Evolutionary conservation across 2,888 invertebrate species (phyloP).

Genomic region (Lycia hirtaria): DNA sequence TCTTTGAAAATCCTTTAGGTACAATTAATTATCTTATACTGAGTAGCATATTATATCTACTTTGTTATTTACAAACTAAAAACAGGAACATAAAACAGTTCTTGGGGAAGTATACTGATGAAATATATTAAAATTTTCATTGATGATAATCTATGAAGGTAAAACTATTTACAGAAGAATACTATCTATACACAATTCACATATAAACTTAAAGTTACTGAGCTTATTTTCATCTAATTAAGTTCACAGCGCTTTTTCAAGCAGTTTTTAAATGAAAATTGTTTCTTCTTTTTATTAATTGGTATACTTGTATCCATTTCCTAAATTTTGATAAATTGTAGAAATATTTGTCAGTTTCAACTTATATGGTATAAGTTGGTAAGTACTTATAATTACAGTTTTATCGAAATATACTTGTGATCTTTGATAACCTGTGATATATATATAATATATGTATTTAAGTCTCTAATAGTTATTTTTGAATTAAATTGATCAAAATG

Average conservation of each 20-base stretch:
- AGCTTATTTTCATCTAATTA: slow-evolving; percentile 67
- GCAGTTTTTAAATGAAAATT: slow-evolving; percentile 53
- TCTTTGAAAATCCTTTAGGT: slow-evolving; percentile 64
- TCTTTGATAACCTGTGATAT: too few relatives aligned
- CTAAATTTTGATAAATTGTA: slow-evolving; percentile 51
- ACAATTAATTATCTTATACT: slow-evolving; percentile 54
- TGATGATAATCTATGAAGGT: slow-evolving; percentile 63
- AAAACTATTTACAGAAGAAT: slow-evolving; percentile 75
- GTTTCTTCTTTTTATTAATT: slow-evolving; percentile 40
- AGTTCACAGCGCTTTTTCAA: slow-evolving; percentile 75
- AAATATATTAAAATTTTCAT: slow-evolving; percentile 81
- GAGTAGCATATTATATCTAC: slow-evolving; percentile 48
- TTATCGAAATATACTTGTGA: too few relatives aligned
- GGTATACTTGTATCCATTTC: slow-evolving; percentile 49
- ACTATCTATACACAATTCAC: slow-evolving; percentile 77
- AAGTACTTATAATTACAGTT: too few relatives aligned
- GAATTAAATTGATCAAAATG: too few relatives aligned
- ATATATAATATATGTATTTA: too few relatives aligned
- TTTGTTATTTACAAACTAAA: slow-evolving; percentile 81
- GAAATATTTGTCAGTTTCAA: slow-evolving; percentile 2
- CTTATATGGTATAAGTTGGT: too few relatives aligned
- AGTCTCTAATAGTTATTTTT: too few relatives aligned
- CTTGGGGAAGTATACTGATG: slow-evolving; percentile 74
- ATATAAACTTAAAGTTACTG: slow-evolving; percentile 62
- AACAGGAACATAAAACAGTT: slow-evolving; percentile 84